phyloP scores from a whole-genome alignment of 2,113 vertebrate genomes.

The Myrmecophaga tridactyla region DNA sequence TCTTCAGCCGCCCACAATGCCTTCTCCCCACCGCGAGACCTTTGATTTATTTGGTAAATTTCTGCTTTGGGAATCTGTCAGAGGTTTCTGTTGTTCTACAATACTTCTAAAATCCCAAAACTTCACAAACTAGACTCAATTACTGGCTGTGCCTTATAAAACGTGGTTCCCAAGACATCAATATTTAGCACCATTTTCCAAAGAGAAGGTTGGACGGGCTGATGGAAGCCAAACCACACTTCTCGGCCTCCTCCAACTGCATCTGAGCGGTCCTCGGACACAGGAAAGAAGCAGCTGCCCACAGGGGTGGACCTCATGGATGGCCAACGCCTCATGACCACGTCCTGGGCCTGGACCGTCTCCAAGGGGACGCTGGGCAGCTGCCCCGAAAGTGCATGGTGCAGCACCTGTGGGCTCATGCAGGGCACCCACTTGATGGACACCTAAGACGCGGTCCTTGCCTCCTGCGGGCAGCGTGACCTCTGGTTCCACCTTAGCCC shows the following conservation, averaged over 20 bases:
- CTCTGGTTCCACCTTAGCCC: too few relatives aligned
- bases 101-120: constrained; percentile 99
- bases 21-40: constrained; percentile 99
- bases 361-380: too few relatives aligned
- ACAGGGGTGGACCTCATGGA: constrained; percentile 99
- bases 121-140: constrained; percentile 99
- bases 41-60: constrained; percentile 99
- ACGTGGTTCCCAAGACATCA: constrained; percentile 97
- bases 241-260: constrained; percentile 97
- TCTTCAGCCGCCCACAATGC: constrained; percentile 99
- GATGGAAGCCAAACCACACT: constrained; percentile 99
- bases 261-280: constrained; percentile 97
- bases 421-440: too few relatives aligned
- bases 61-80: constrained; percentile 99
- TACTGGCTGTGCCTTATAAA: constrained; percentile 99
- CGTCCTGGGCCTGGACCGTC: too few relatives aligned
- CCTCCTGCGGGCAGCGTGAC: too few relatives aligned
- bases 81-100: constrained; percentile 99
- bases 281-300: constrained; percentile 98
- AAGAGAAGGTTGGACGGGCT: constrained; percentile 97
- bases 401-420: too few relatives aligned
- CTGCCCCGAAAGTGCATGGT: too few relatives aligned
- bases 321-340: too few relatives aligned
- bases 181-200: constrained; percentile 99
- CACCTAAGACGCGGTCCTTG: too few relatives aligned